phyloP scores from a whole-genome alignment of 2,888 invertebrate species.

The Lissocephala sabroskyi region DNA sequence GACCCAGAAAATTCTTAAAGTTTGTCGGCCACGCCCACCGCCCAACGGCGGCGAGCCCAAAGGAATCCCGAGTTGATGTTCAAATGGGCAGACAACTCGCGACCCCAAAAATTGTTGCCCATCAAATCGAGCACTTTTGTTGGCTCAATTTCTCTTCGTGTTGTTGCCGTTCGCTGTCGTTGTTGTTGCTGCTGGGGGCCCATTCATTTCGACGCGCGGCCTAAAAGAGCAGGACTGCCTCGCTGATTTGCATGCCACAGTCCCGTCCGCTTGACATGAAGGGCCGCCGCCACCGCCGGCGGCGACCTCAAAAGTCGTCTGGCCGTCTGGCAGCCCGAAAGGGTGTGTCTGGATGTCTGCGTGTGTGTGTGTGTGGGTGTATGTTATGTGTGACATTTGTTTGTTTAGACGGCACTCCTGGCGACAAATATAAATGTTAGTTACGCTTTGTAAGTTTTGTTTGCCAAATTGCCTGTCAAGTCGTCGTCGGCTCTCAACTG shows the following conservation, averaged over 20 bases:
- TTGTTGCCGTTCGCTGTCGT: conserved; percentile 26
- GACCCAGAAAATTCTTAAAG: no score
- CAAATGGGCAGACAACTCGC: no score
- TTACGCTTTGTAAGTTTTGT: conserved; percentile 51
- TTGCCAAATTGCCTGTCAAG: conserved; percentile 59
- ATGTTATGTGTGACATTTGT: conserved; percentile 53
- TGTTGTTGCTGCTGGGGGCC: conserved; percentile 34
- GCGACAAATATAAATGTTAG: conserved; percentile 59
- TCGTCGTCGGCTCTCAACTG: conserved; percentile 5
- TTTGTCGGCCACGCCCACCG: no score
- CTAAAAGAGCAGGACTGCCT: conserved; percentile 25
- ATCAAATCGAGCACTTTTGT: conserved; percentile 47
- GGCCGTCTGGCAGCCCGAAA: conserved; percentile 31
- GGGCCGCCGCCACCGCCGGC: conserved; percentile 23
- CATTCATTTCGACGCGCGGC: conserved; percentile 23
- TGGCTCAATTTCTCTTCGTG: no score
- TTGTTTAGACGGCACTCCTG: conserved; percentile 49
- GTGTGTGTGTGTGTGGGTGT: not conserved
- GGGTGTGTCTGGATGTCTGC: not conserved
- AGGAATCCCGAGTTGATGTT: no score
- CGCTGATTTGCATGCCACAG: conserved; percentile 49
- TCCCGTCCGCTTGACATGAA: conserved; percentile 19
- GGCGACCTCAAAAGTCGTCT: conserved; percentile 34
- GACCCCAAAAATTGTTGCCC: no score
- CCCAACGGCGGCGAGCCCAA: no score